Evolutionary conservation across 2,797 vertebrate genomes (phyloP), one percentile per base, ranked within the genome.

Genomic region (Decapterus maruadsi): DNA sequence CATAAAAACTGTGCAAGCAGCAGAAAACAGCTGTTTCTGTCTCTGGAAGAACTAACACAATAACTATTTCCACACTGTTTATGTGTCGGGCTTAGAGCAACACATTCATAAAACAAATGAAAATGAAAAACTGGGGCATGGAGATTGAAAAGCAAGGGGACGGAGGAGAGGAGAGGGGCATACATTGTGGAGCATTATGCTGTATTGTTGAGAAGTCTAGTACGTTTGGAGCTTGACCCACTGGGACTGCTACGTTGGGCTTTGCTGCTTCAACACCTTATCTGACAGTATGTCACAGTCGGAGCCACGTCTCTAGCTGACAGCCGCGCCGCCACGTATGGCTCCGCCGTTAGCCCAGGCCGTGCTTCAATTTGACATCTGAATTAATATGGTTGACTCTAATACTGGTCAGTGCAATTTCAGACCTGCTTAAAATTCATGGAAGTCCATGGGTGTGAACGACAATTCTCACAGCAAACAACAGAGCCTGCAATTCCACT

Each of bases 341-440:
- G 40, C 61, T 19, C 36, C 66, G 3, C 36, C 17, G 59, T 62
- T 43, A 48, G 62, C 17, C 20, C 17, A 31, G 26, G 57, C 70
- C 43, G 12, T 72, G 31, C 62, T 40, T 87, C 78, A 82, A 22
- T 68, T 58, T 84, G 88, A 88, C 84, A 88, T 78, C 77, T 85
- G 86, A 91, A 94, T 92, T 85, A 93, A 92, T 86, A 66, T 31
- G 43, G 58, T 54, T 59, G 81, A 86, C 76, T 87, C 85, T 78
- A 86, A 84, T 75, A 73, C 71, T 64, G 82, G 86, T 84, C 81
- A 86, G 63, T 67, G 85, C 80, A 87, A 89, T 89, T 87, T 75
- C 80, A 87, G 78, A 72, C 83, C 91, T 91, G 73, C 64, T 95
- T 93, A 88, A 95, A 95, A 95, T 95, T 93, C 89, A 95, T 94